These are phyloP conservation scores for Lasioglossum lativentre DNA, from an alignment of 2,888 invertebrate species.

Conservation along the genomic window DNA sequence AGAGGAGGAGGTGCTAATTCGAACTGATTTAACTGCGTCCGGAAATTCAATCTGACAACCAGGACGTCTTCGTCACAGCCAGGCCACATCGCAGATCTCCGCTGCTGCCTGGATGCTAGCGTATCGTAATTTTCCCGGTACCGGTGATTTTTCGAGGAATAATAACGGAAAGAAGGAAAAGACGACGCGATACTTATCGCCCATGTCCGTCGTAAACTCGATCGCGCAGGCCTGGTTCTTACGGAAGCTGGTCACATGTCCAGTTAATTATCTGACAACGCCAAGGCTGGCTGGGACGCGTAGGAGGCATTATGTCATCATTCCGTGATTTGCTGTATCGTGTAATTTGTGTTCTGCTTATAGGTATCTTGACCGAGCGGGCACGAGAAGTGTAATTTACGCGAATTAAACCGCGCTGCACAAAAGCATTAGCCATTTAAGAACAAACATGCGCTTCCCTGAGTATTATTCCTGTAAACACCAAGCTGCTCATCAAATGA, in stretches of 20 bases:
- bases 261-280: conserved; percentile 65
- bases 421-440: not conserved
- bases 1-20: conserved; percentile 22
- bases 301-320: conserved; percentile 66
- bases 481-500: not conserved
- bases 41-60: conserved; percentile 16
- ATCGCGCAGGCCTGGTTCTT: conserved; percentile 41
- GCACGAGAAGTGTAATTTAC: conserved; percentile 1
- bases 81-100: not conserved
- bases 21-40: conserved; percentile 21
- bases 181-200: not conserved
- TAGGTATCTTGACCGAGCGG: conserved; percentile 3
- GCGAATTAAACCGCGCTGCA: not conserved
- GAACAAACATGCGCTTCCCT: not conserved
- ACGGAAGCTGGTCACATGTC: conserved; percentile 42
- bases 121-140: not conserved
- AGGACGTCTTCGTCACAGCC: not conserved
- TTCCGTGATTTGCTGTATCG: conserved; percentile 60
- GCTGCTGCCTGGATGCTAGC: not conserved
- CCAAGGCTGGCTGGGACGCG: conserved; percentile 59
- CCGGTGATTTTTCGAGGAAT: not conserved
- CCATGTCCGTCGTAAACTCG: conserved; percentile 13
- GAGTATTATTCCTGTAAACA: not conserved
- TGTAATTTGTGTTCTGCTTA: conserved; percentile 32
- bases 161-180: not conserved